phyloP scores from a whole-genome alignment of 2,797 vertebrate genomes.

The Sebastiscus albofasciatus region DNA sequence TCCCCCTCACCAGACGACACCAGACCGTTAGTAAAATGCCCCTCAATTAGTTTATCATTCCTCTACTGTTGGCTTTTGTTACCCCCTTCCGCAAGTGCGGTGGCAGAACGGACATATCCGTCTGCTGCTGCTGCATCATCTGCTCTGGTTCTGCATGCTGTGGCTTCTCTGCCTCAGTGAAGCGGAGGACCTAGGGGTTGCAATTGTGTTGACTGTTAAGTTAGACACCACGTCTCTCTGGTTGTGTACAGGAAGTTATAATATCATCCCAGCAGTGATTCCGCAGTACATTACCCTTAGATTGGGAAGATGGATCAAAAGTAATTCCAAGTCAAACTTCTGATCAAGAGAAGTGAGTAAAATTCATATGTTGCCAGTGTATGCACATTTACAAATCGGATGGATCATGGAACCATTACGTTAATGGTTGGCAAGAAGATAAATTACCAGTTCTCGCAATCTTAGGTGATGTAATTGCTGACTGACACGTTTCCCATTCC shows the following conservation, averaged over 20 bases:
- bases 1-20: constrained; percentile 29
- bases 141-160: background rate
- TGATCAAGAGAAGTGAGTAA: background rate
- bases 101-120: constrained; percentile 9
- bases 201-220: constrained; percentile 2
- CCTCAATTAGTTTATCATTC: constrained; percentile 2
- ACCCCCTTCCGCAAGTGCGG: constrained; percentile 19
- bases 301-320: background rate
- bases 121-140: constrained; percentile 43
- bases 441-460: background rate
- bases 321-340: background rate
- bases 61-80: constrained; percentile 2
- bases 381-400: background rate
- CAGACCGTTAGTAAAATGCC: constrained; percentile 40
- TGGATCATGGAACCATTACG: background rate
- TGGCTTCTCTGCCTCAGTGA: constrained; percentile 33
- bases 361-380: background rate
- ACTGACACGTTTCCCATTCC: background rate
- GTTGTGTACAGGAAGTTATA: background rate
- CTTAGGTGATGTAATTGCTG: background rate
- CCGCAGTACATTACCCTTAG: background rate
- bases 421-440: background rate
- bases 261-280: background rate
- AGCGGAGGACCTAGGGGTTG: constrained; percentile 65
- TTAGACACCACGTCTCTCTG: background rate